These are phyloP conservation scores for Selene dorsalis DNA, from an alignment of 2,797 vertebrate genomes.

Conservation along the genomic window DNA sequence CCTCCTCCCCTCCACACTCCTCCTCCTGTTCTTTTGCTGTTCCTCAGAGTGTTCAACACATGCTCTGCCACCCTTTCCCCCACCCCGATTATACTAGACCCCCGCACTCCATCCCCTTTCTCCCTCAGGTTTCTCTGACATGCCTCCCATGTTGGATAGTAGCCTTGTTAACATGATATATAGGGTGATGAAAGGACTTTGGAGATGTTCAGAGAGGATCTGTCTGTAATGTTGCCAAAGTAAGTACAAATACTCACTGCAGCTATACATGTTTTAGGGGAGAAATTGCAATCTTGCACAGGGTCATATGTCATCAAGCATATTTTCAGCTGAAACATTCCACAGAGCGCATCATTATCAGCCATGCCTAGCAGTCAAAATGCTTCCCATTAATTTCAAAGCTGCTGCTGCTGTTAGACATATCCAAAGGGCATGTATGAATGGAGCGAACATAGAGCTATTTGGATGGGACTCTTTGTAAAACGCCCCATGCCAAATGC, in stretches of 20 bases:
- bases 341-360: constrained; percentile 47
- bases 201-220: constrained; percentile 17
- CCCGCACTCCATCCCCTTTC: neutral
- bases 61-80: constrained; percentile 36
- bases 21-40: constrained; percentile 50
- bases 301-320: constrained; percentile 56
- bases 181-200: constrained; percentile 33
- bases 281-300: constrained; percentile 48
- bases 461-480: constrained; percentile 27
- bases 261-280: constrained; percentile 19
- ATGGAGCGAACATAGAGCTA: constrained; percentile 48
- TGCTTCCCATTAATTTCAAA: constrained; percentile 63
- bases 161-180: neutral
- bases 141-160: constrained; percentile 14
- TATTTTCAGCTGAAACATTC: constrained; percentile 55
- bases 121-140: constrained; percentile 16
- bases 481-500: constrained; percentile 52
- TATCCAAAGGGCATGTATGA: constrained; percentile 62
- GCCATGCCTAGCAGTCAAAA: constrained; percentile 35
- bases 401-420: constrained; percentile 34
- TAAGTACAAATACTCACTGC: constrained; percentile 16
- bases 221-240: constrained; percentile 11
- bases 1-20: constrained; percentile 23
- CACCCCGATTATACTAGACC: constrained; percentile 20
- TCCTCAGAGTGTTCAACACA: constrained; percentile 59